Percentiles rank a stretch among this genome's conserved stretches.
phyloP scores from a whole-genome alignment of 2,888 invertebrate genomes.

The Epinotia demarniana region DNA sequence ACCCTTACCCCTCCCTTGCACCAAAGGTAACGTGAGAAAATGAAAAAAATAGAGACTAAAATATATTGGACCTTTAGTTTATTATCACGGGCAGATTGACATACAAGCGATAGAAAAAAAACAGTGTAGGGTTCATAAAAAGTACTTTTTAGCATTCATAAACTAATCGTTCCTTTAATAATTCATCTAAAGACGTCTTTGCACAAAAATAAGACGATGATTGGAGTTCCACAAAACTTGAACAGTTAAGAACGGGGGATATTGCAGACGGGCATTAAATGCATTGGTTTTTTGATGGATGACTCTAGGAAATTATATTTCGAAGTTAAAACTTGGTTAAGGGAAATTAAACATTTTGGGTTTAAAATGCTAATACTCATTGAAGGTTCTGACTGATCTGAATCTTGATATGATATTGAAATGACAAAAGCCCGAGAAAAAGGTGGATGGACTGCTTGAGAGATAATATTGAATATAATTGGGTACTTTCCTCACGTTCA shows the following conservation, averaged over 20 bases:
- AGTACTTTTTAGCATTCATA: background rate
- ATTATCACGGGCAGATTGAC: too few species aligned
- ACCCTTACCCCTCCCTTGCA: too few species aligned
- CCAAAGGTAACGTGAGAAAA: too few species aligned
- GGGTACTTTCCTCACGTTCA: too few species aligned
- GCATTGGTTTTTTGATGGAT: conserved; percentile 51
- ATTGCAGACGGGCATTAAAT: conserved; percentile 57
- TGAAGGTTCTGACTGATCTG: background rate
- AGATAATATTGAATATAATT: too few species aligned
- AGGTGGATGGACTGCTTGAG: too few species aligned
- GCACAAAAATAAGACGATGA: conserved; percentile 51
- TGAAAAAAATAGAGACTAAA: too few species aligned
- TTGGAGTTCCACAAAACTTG: conserved; percentile 60
- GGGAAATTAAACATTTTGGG: conserved; percentile 9
- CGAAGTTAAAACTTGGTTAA: conserved; percentile 22
- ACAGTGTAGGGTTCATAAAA: too few species aligned
- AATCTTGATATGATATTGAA: too few species aligned
- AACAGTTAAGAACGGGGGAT: conserved; percentile 61
- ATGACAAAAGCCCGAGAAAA: too few species aligned
- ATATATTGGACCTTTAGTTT: too few species aligned
- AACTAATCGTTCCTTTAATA: conserved; percentile 13
- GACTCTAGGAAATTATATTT: conserved; percentile 21
- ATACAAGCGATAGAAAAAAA: too few species aligned
- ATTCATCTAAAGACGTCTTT: conserved; percentile 22
- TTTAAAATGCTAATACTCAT: background rate